Percentiles rank a stretch among this genome's conserved stretches.
Evolutionary conservation across 2,797 vertebrate species (phyloP).

Genomic region (Anas capensis): DNA sequence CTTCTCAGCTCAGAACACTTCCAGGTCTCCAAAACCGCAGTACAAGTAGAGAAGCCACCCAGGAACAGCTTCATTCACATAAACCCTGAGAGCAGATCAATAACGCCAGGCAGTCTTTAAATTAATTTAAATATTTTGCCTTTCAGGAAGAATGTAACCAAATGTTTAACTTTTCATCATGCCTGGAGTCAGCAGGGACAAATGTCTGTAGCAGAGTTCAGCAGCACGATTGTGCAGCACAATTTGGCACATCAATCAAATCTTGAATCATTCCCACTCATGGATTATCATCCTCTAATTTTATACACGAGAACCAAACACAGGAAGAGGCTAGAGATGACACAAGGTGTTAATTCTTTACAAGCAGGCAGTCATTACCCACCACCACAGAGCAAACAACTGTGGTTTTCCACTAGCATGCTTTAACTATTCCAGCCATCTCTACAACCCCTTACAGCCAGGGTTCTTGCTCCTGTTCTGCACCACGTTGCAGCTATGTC

Average conservation of each 20-base stretch:
- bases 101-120: not conserved
- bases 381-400: not conserved
- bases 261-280: not conserved
- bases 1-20: slow-evolving; percentile 17
- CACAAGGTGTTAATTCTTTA: slow-evolving; percentile 7
- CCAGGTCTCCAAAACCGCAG: slow-evolving; percentile 10
- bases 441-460: not conserved
- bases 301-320: slow-evolving; percentile 14
- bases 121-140: not conserved
- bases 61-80: slow-evolving; percentile 30
- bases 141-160: not conserved
- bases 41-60: slow-evolving; percentile 1
- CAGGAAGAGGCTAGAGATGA: slow-evolving; percentile 6
- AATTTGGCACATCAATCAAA: not conserved
- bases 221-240: not conserved
- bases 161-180: not conserved
- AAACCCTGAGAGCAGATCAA: slow-evolving; percentile 55
- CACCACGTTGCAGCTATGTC: not conserved
- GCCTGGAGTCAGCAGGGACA: not conserved
- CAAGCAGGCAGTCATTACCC: not conserved
- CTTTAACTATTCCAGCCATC: not conserved
- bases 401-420: not conserved
- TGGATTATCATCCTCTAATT: not conserved
- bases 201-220: not conserved
- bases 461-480: not conserved